Percentiles rank a stretch among this genome's conserved stretches.
Evolutionary conservation across 2,113 vertebrate genomes (phyloP).

Genomic region (Corythornis vintsioides): DNA sequence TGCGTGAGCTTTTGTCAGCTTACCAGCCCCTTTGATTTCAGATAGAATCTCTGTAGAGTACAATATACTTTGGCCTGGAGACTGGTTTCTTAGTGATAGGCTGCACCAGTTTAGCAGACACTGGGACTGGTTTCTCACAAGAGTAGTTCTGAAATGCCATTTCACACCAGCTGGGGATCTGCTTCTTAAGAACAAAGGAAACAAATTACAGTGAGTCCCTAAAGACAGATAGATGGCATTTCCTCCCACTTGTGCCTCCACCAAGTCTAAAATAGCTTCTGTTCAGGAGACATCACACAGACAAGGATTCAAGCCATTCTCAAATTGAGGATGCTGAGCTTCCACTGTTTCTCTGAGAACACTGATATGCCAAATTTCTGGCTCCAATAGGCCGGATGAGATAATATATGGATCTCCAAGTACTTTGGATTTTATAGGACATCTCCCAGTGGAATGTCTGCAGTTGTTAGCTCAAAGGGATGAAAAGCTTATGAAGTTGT

Average conservation of each 20-base stretch:
- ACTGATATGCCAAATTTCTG: neutral
- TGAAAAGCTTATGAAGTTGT: slow-evolving; percentile 10
- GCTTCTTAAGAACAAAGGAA: slow-evolving; percentile 53
- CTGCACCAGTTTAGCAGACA: neutral
- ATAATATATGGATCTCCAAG: slow-evolving; percentile 18
- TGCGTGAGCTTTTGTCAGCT: neutral
- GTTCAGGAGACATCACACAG: neutral
- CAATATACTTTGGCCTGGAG: neutral
- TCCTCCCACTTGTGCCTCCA: slow-evolving; percentile 48
- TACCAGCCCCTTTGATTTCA: neutral
- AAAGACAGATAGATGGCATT: slow-evolving; percentile 39
- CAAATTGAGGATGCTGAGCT: neutral
- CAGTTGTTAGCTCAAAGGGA: slow-evolving; percentile 20
- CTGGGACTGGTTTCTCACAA: neutral
- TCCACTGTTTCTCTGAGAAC: neutral
- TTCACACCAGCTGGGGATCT: slow-evolving; percentile 33
- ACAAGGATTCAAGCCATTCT: slow-evolving; percentile 4
- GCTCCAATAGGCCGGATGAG: neutral
- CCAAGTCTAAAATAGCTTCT: slow-evolving; percentile 44
- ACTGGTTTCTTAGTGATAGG: neutral
- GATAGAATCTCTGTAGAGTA: neutral
- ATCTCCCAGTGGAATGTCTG: slow-evolving; percentile 12
- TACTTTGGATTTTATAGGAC: slow-evolving; percentile 17
- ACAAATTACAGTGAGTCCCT: neutral
- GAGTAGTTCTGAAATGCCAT: neutral